phyloP scores from a whole-genome alignment of 2,888 invertebrate species.

The Apocheima hispidaria region DNA sequence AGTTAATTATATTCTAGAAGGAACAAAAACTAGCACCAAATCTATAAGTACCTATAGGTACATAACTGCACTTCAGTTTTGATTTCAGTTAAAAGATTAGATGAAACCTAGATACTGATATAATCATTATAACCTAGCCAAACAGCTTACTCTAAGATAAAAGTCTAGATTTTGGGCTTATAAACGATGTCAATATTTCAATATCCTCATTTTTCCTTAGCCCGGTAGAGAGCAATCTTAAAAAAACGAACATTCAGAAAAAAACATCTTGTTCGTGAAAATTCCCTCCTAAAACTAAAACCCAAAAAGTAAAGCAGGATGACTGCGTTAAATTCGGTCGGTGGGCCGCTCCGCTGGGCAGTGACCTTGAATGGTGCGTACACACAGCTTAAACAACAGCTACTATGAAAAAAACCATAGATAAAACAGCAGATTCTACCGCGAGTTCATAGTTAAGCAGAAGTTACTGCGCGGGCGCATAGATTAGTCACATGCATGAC shows the following conservation, averaged over 20 bases:
- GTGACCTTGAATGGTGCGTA: slow-evolving; percentile 72
- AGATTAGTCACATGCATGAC: slow-evolving; percentile 66
- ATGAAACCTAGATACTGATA: too few relatives aligned
- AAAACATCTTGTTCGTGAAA: slow-evolving; percentile 23
- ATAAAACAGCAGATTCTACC: slow-evolving; percentile 10
- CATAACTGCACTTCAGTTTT: too few relatives aligned
- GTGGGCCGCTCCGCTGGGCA: slow-evolving; percentile 72
- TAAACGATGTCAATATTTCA: neutral
- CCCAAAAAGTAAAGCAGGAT: slow-evolving; percentile 56
- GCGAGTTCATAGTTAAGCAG: slow-evolving; percentile 8
- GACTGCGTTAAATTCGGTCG: slow-evolving; percentile 71
- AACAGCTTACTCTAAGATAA: too few relatives aligned
- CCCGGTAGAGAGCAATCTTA: neutral
- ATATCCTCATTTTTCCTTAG: neutral
- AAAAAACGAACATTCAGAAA: neutral
- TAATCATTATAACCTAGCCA: too few relatives aligned
- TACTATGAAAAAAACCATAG: slow-evolving; percentile 20
- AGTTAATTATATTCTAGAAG: too few relatives aligned
- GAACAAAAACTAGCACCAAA: too few relatives aligned
- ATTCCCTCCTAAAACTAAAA: slow-evolving; percentile 31
- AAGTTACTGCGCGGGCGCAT: slow-evolving; percentile 64
- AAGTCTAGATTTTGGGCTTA: too few relatives aligned
- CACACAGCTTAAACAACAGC: slow-evolving; percentile 15
- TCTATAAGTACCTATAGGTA: too few relatives aligned
- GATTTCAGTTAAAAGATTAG: too few relatives aligned